Conservation (phyloP, 2,113 vertebrate species). For the Egretta garzetta region DNA sequence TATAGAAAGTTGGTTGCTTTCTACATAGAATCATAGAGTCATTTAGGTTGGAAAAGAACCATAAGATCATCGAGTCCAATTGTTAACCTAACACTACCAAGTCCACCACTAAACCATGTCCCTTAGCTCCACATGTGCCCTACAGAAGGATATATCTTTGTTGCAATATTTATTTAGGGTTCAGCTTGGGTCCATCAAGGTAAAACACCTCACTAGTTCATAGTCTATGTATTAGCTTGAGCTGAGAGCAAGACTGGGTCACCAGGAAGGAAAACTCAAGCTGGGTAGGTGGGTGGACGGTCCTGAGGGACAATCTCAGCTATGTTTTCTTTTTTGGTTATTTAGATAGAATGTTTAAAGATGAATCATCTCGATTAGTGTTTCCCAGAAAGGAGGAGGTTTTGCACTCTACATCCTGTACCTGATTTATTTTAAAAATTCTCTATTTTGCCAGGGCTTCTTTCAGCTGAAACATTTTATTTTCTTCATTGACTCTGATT, state of each 20-base stretch:
- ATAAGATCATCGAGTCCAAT: not conserved
- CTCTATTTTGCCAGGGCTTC: not conserved
- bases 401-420: fast-evolving
- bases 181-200: not conserved
- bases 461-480: not conserved
- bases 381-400: not conserved
- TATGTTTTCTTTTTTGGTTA: not conserved
- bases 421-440: not conserved
- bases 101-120: not conserved
- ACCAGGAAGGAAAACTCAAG: not conserved
- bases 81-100: not conserved
- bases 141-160: not conserved
- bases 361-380: not conserved
- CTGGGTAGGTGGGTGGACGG: too few relatives aligned
- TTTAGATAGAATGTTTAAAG: not conserved
- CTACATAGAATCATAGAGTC: not conserved
- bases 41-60: not conserved
- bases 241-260: not conserved
- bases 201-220: not conserved
- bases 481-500: not conserved
- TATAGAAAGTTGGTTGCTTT: not conserved
- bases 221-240: not conserved
- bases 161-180: not conserved
- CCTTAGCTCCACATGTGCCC: not conserved
- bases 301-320: not conserved